Evolutionary conservation across 2,888 invertebrate genomes (phyloP).

Genomic region (Limnephilus auricula): DNA sequence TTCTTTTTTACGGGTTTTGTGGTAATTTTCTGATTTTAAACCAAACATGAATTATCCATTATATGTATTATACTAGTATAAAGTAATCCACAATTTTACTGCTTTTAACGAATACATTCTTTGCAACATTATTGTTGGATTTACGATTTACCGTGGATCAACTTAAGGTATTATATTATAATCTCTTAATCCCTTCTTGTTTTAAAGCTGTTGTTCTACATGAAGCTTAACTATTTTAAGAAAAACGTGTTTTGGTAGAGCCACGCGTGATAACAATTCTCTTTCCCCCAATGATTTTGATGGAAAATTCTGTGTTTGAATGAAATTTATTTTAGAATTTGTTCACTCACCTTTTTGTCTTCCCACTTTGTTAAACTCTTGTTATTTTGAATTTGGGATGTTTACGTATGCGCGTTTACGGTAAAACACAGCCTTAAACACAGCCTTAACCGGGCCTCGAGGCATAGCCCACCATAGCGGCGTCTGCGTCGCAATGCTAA

Average conservation of each 20-base stretch:
- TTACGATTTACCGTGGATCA: background rate
- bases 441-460: background rate
- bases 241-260: background rate
- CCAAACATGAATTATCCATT: too few relatives aligned
- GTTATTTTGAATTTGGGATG: background rate
- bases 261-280: background rate
- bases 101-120: background rate
- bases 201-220: background rate
- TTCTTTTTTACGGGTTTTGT: background rate
- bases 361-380: conserved; percentile 13
- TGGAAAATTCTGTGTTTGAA: background rate
- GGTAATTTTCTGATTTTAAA: too few relatives aligned
- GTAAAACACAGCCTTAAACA: conserved; percentile 11
- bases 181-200: background rate
- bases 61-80: too few relatives aligned
- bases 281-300: background rate
- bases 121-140: background rate
- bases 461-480: background rate
- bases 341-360: conserved; percentile 2
- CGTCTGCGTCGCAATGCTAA: conserved; percentile 39
- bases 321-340: background rate
- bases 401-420: conserved; percentile 31
- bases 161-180: background rate
- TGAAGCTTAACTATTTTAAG: background rate
- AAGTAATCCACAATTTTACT: background rate